Conservation (phyloP, 2,888 invertebrate genomes). For the Aphelenchoides bicaudatus region DNA sequence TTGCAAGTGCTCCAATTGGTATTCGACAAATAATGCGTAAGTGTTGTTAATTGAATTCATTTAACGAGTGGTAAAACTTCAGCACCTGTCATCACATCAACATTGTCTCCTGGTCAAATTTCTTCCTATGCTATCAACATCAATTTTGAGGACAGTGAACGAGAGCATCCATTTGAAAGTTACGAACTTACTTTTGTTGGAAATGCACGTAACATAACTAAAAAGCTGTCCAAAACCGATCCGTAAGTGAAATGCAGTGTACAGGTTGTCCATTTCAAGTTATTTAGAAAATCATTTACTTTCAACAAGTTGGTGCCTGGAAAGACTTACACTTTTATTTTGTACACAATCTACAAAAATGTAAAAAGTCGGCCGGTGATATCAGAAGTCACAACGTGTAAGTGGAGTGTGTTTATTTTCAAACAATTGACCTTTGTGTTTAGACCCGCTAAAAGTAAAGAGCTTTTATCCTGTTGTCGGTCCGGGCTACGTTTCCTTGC, state of each 20-base stretch:
- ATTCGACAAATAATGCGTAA: slow-evolving; percentile 54
- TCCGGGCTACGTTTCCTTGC: slow-evolving; percentile 50
- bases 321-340: slow-evolving; percentile 53
- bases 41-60: background rate
- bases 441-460: slow-evolving; percentile 57
- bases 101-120: slow-evolving; percentile 55
- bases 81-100: slow-evolving; percentile 58
- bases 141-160: slow-evolving; percentile 56
- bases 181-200: slow-evolving; percentile 54
- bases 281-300: slow-evolving; percentile 51
- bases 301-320: slow-evolving; percentile 59
- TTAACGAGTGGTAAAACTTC: slow-evolving; percentile 20
- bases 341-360: slow-evolving; percentile 55
- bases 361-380: slow-evolving; percentile 49
- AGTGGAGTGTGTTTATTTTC: slow-evolving; percentile 13
- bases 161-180: slow-evolving; percentile 52
- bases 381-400: slow-evolving; percentile 55
- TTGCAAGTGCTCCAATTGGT: slow-evolving; percentile 41
- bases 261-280: background rate
- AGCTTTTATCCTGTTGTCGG: slow-evolving; percentile 54
- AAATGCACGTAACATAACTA: slow-evolving; percentile 54
- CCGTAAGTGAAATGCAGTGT: slow-evolving; percentile 38
- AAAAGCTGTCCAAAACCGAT: slow-evolving; percentile 46
- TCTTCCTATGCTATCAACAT: slow-evolving; percentile 57
- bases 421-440: slow-evolving; percentile 21